Percentiles rank a stretch among this genome's conserved stretches.
Conservation (phyloP, 2,888 invertebrate genomes). For the Xylota segnis region DNA sequence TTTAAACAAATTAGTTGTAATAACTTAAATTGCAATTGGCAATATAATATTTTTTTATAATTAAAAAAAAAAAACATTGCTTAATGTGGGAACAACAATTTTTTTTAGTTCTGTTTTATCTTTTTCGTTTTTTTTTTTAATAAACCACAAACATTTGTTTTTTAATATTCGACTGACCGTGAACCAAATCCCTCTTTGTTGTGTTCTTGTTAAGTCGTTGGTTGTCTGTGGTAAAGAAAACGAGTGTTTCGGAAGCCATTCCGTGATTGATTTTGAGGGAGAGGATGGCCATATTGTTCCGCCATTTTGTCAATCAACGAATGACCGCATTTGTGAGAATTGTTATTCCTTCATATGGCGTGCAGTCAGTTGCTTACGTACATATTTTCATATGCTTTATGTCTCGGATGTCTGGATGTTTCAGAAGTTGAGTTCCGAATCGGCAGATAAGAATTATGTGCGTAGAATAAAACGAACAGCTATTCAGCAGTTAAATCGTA, state of each 20-base stretch:
- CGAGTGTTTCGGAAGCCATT: background rate
- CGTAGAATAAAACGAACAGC: too few relatives aligned
- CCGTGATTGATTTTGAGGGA: background rate
- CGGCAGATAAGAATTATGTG: too few relatives aligned
- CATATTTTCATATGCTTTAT: too few relatives aligned
- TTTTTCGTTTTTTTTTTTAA: background rate
- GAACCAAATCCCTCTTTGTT: slow-evolving; percentile 30
- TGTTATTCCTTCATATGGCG: background rate
- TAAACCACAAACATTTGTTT: slow-evolving; percentile 15
- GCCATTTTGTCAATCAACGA: background rate
- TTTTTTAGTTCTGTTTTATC: background rate
- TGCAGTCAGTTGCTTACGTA: background rate
- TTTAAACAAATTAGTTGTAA: slow-evolving; percentile 45
- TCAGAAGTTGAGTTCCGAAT: too few relatives aligned
- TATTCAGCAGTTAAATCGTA: too few relatives aligned
- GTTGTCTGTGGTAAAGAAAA: background rate
- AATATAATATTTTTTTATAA: slow-evolving; percentile 1
- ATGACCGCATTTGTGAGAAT: background rate
- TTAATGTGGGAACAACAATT: slow-evolving; percentile 2
- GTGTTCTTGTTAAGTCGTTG: slow-evolving; percentile 23
- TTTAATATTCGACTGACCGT: slow-evolving; percentile 28
- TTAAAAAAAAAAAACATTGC: background rate
- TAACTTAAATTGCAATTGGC: slow-evolving; percentile 43
- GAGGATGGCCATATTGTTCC: background rate
- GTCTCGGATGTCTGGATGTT: too few relatives aligned